Evolutionary conservation across 2,888 invertebrate species (phyloP).

Genomic region (Biston betularia): DNA sequence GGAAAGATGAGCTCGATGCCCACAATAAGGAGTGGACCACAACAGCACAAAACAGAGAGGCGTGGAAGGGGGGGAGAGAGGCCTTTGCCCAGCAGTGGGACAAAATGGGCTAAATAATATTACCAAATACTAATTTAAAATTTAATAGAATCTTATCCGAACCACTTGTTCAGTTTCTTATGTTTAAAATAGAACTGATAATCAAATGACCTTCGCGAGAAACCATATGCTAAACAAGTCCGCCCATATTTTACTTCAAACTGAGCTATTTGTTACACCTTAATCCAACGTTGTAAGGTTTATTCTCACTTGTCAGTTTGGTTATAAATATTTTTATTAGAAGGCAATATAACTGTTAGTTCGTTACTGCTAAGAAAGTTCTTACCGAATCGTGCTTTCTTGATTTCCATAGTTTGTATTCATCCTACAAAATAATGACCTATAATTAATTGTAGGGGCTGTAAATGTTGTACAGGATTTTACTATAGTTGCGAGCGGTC

Average conservation of each 20-base stretch:
- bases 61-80: no score
- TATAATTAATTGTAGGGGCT: neutral
- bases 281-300: slow-evolving; percentile 1
- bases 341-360: neutral
- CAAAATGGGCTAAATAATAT: no score
- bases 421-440: neutral
- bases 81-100: no score
- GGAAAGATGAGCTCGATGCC: no score
- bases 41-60: no score
- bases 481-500: neutral
- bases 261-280: slow-evolving; percentile 2
- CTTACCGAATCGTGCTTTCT: neutral
- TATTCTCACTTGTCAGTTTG: neutral
- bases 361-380: slow-evolving; percentile 11
- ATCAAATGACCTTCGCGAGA: slow-evolving; percentile 20
- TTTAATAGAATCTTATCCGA: no score
- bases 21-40: no score
- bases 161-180: neutral
- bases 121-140: no score
- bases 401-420: slow-evolving; percentile 7
- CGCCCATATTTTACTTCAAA: slow-evolving; percentile 17
- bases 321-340: slow-evolving; percentile 4
- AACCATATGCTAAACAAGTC: slow-evolving; percentile 16
- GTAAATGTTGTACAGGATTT: neutral
- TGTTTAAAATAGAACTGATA: slow-evolving; percentile 25